These are phyloP conservation scores for Rhinolophus ferrumequinum DNA, from an alignment of 2,113 vertebrate genomes.

Conservation along the genomic window DNA sequence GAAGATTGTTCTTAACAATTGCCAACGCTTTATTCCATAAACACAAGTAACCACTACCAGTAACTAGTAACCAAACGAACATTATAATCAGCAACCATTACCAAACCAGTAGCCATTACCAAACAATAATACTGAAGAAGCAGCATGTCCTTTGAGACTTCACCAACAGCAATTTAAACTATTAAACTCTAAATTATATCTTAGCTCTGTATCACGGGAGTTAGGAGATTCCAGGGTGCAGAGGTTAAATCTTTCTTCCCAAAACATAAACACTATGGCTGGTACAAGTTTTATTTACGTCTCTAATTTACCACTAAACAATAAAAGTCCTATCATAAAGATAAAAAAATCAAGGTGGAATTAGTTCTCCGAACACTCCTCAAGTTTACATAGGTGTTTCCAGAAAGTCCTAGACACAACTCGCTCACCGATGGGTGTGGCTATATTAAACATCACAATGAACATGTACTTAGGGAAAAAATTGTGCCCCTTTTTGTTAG, in stretches of 20 bases:
- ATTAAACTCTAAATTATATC: conserved; percentile 33
- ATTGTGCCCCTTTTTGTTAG: background rate
- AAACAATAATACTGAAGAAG: background rate
- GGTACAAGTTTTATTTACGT: background rate
- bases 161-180: background rate
- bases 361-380: background rate
- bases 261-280: conserved; percentile 30
- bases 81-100: background rate
- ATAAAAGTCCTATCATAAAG: conserved; percentile 11
- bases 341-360: conserved; percentile 49
- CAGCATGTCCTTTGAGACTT: background rate
- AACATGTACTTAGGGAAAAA: background rate
- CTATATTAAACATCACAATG: conserved; percentile 45
- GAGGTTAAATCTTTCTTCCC: conserved; percentile 26
- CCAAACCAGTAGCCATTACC: background rate
- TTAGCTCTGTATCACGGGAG: background rate
- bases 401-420: background rate
- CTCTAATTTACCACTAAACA: conserved; percentile 38
- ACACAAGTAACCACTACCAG: background rate
- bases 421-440: background rate
- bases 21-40: background rate
- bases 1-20: background rate
- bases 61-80: background rate
- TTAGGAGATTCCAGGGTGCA: background rate
- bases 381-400: background rate